These are phyloP conservation scores for Siniperca undulata DNA, from an alignment of 2,797 vertebrate genomes.

Conservation along the genomic window DNA sequence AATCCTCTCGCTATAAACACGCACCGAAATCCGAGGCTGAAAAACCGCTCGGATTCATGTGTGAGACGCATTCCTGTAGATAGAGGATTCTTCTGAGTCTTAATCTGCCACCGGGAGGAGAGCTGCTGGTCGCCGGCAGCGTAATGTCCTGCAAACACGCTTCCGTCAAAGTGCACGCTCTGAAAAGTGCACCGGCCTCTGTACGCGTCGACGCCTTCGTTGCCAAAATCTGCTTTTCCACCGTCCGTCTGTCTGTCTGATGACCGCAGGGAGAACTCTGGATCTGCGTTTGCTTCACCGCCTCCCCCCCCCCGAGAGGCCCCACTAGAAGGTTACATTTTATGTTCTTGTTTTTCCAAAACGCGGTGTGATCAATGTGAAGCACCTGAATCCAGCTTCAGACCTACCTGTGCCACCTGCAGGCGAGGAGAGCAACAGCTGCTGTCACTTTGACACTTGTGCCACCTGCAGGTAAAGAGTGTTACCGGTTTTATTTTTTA, in stretches of 20 bases:
- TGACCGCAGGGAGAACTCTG: background rate
- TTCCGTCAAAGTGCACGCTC: slow-evolving; percentile 36
- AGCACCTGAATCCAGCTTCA: background rate
- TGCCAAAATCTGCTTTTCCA: slow-evolving; percentile 28
- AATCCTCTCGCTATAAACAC: slow-evolving; percentile 75
- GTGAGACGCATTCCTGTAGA: slow-evolving; percentile 70
- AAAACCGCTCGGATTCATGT: background rate
- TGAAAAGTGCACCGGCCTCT: slow-evolving; percentile 34
- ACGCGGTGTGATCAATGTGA: background rate
- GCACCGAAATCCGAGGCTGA: background rate
- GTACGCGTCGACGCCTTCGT: slow-evolving; percentile 38
- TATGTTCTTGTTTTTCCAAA: background rate
- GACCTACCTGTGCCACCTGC: background rate
- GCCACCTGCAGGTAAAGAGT: slow-evolving; percentile 7
- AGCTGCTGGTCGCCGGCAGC: background rate
- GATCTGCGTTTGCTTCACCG: slow-evolving; percentile 18
- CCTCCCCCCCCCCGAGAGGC: background rate
- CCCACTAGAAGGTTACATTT: too few species aligned
- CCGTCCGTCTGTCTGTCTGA: slow-evolving; percentile 12
- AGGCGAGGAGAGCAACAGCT: background rate
- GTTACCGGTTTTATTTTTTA: background rate
- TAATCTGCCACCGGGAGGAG: slow-evolving; percentile 26
- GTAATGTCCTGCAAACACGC: slow-evolving; percentile 28
- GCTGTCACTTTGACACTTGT: background rate
- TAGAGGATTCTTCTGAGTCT: slow-evolving; percentile 65